phyloP scores from a whole-genome alignment of 2,113 vertebrate species.

The Pavo muticus region DNA sequence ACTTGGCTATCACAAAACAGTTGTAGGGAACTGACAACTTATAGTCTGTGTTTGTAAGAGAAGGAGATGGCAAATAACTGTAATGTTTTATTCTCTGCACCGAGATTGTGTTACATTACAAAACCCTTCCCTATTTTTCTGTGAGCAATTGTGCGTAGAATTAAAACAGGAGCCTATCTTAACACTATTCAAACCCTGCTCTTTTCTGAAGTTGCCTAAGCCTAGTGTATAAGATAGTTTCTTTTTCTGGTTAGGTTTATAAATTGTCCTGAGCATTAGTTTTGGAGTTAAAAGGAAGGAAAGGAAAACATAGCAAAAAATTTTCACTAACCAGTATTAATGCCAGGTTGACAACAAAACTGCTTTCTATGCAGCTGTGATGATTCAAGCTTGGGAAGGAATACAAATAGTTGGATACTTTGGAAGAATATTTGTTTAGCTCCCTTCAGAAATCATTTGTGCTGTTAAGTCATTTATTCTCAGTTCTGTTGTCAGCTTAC shows the following conservation, averaged over 20 bases:
- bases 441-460: conserved; percentile 17
- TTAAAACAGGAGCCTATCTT: not conserved
- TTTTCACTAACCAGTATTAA: not conserved
- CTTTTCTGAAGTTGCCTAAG: not conserved
- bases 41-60: not conserved
- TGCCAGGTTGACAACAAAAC: not conserved
- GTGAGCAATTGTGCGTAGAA: not conserved
- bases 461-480: conserved; percentile 12
- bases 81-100: not conserved
- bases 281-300: not conserved
- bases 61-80: not conserved
- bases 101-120: not conserved
- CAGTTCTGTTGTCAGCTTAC: not conserved
- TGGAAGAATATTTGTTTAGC: not conserved
- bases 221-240: not conserved
- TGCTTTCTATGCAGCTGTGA: not conserved
- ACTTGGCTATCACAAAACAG: not conserved
- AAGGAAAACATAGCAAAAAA: not conserved
- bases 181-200: not conserved
- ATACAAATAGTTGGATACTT: not conserved
- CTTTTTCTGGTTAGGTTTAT: not conserved
- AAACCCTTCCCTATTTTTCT: not conserved
- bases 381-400: not conserved
- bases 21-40: not conserved
- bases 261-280: not conserved